Evolutionary conservation across 2,797 vertebrate species (phyloP).

Genomic region (Holocentrus rufus): DNA sequence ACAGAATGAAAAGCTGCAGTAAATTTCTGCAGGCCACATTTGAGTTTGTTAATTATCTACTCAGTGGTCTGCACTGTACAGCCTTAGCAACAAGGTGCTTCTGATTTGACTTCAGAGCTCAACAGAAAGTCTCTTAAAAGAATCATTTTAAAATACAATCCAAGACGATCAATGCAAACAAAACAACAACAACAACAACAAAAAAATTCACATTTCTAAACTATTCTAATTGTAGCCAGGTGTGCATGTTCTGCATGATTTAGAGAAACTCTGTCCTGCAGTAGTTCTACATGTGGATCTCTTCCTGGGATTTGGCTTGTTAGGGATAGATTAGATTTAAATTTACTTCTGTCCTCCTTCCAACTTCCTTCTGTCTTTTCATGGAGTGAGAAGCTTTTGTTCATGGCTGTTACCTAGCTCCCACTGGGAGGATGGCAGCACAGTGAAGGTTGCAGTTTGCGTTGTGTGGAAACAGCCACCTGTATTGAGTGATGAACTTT

Average conservation of each 20-base stretch:
- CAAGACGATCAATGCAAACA: slow-evolving; percentile 15
- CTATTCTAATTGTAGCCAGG: slow-evolving; percentile 20
- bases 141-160: slow-evolving; percentile 6
- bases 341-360: slow-evolving; percentile 10
- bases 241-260: slow-evolving; percentile 57
- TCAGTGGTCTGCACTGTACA: background rate
- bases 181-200: no score
- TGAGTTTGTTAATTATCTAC: background rate
- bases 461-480: background rate
- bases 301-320: slow-evolving; percentile 35
- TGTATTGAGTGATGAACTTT: background rate
- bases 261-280: slow-evolving; percentile 15
- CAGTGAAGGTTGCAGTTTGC: background rate
- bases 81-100: slow-evolving; percentile 12
- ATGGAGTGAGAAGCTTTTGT: slow-evolving; percentile 16
- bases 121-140: background rate
- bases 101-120: background rate
- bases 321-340: slow-evolving; percentile 12
- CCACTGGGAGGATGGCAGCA: background rate
- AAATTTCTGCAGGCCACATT: background rate
- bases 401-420: background rate
- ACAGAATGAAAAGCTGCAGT: background rate
- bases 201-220: background rate
- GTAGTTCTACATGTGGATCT: slow-evolving; percentile 18
- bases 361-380: slow-evolving; percentile 1